phyloP scores from a whole-genome alignment of 1,140 invertebrate genomes.

The Brachionus paranguensis region DNA sequence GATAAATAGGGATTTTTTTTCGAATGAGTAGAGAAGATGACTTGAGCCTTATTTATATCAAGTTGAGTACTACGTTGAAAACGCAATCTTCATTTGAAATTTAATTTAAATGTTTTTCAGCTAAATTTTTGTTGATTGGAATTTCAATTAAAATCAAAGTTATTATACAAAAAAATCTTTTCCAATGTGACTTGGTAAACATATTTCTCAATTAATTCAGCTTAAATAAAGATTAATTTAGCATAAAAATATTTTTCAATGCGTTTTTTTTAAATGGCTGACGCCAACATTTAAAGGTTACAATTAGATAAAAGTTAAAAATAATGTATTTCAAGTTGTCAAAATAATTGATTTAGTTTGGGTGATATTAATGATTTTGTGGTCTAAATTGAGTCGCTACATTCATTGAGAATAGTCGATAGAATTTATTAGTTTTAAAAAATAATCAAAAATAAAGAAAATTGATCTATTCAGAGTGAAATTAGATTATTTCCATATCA shows the following conservation, averaged over 20 bases:
- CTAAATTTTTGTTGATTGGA: background rate
- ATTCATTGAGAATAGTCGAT: no score
- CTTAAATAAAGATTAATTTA: background rate
- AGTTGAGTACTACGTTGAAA: background rate
- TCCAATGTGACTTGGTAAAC: background rate
- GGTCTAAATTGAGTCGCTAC: no score
- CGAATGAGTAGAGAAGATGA: background rate
- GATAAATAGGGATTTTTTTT: background rate
- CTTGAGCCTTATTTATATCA: background rate
- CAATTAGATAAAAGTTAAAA: no score
- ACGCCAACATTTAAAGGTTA: background rate
- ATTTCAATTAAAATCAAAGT: background rate
- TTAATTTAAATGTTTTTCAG: background rate
- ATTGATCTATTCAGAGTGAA: no score
- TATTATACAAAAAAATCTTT: background rate
- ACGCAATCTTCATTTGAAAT: background rate
- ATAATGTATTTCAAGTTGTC: no score
- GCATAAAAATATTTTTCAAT: background rate
- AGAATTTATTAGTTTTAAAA: no score
- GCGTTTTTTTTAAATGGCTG: background rate
- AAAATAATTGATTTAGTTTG: no score
- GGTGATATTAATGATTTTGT: no score
- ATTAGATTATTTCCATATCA: no score
- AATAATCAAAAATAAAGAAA: no score
- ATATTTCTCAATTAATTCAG: background rate